A percentile compares a stretch with the other conserved stretches of the same genome.
These are phyloP conservation scores for Potorous gilbertii DNA, from an alignment of 2,797 vertebrate species.

Conservation along the genomic window DNA sequence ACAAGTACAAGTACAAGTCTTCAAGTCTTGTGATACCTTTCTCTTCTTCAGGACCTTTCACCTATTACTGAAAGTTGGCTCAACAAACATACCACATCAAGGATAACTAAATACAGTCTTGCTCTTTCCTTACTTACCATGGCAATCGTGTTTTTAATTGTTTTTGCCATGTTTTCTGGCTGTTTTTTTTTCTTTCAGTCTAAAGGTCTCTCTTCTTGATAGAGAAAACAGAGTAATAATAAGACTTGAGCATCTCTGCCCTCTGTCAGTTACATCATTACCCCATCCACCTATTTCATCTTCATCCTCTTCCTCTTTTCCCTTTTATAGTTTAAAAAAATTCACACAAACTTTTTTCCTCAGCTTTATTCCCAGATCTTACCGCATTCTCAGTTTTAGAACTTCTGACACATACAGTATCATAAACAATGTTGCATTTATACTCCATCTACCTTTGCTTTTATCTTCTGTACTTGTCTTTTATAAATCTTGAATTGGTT, in stretches of 20 bases:
- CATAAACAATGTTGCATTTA: background rate
- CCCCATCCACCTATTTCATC: background rate
- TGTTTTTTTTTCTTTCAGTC: background rate
- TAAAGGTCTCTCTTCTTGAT: background rate
- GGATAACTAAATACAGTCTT: background rate
- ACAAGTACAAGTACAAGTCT: background rate
- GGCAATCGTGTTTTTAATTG: background rate
- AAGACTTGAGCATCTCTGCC: background rate
- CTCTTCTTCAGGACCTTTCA: background rate
- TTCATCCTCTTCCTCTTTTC: background rate
- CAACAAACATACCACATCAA: background rate
- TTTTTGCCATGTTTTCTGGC: background rate
- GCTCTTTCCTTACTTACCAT: background rate
- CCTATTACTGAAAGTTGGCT: background rate
- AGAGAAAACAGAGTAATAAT: background rate
- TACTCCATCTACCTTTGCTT: background rate
- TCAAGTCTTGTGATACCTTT: background rate
- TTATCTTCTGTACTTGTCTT: background rate
- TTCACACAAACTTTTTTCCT: constrained; percentile 13
- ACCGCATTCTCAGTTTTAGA: constrained; percentile 36
- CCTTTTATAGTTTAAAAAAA: background rate
- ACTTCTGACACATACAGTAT: background rate
- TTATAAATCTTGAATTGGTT: background rate
- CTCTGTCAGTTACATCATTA: constrained; percentile 13
- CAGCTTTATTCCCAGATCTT: background rate